A percentile compares a stretch with the other conserved stretches of the same genome.
These are phyloP conservation scores for Machimus atricapillus DNA, from an alignment of 2,888 invertebrate species.

Conservation along the genomic window DNA sequence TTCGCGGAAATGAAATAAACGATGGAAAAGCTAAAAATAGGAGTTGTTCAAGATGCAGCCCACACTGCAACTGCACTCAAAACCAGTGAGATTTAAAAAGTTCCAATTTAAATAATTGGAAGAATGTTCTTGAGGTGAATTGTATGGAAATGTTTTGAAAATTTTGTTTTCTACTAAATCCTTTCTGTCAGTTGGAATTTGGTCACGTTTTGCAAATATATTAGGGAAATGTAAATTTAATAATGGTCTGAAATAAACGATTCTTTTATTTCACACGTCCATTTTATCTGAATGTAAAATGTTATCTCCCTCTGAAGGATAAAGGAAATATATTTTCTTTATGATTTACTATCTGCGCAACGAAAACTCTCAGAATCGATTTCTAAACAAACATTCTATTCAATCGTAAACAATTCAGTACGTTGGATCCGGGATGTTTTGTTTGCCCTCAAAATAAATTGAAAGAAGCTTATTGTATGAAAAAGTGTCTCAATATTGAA, in stretches of 20 bases:
- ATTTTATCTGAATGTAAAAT: neutral
- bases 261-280: neutral
- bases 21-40: neutral
- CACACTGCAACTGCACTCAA: neutral
- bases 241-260: neutral
- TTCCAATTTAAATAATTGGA: neutral
- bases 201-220: neutral
- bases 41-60: neutral
- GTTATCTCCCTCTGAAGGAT: neutral
- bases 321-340: neutral
- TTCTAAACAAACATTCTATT: neutral
- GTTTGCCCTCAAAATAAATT: neutral
- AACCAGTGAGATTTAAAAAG: neutral
- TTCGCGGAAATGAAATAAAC: neutral
- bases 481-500: neutral
- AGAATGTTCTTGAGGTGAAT: neutral
- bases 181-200: neutral
- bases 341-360: neutral
- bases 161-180: neutral
- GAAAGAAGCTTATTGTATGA: neutral
- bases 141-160: neutral
- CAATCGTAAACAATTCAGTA: neutral
- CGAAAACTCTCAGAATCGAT: neutral
- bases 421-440: neutral
- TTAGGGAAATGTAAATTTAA: neutral